Evolutionary conservation across 2,797 vertebrate species (phyloP).

Genomic region (Neosilurus hyrtlii): DNA sequence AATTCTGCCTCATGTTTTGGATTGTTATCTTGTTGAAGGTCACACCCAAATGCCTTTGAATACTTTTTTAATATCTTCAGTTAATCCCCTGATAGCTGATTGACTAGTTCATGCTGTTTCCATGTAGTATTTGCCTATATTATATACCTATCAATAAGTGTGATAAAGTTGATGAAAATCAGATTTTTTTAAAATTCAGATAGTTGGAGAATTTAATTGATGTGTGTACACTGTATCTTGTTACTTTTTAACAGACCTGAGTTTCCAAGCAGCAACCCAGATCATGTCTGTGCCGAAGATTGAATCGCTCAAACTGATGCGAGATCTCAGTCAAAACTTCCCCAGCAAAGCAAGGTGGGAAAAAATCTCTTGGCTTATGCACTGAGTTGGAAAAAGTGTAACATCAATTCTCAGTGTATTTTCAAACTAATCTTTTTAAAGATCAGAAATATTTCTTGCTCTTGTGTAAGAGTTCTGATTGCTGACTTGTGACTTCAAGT

Average conservation of each 20-base stretch:
- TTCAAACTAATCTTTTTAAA: not conserved
- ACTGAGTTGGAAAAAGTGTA: not conserved
- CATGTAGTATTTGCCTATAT: not conserved
- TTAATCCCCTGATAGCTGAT: no score
- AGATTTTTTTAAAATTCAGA: no score
- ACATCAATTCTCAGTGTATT: no score
- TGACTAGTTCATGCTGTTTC: no score
- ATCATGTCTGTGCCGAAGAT: slow-evolving; percentile 83
- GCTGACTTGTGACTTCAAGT: not conserved
- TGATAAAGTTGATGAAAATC: not conserved
- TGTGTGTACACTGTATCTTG: not conserved
- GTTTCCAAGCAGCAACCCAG: slow-evolving; percentile 90
- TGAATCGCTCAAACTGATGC: slow-evolving; percentile 88
- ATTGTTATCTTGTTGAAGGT: no score
- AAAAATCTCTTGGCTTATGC: not conserved
- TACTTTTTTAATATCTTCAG: no score
- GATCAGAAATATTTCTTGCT: not conserved
- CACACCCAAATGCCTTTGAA: no score
- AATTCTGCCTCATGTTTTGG: no score
- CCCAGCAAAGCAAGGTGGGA: slow-evolving; percentile 91
- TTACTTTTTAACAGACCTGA: slow-evolving; percentile 79
- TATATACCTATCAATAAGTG: not conserved
- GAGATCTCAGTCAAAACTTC: slow-evolving; percentile 94
- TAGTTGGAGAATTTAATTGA: not conserved
- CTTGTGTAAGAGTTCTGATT: not conserved